Evolutionary conservation across 2,113 vertebrate genomes (phyloP), one percentile per base, ranked within the genome.

Genomic region (Guaruba guarouba): DNA sequence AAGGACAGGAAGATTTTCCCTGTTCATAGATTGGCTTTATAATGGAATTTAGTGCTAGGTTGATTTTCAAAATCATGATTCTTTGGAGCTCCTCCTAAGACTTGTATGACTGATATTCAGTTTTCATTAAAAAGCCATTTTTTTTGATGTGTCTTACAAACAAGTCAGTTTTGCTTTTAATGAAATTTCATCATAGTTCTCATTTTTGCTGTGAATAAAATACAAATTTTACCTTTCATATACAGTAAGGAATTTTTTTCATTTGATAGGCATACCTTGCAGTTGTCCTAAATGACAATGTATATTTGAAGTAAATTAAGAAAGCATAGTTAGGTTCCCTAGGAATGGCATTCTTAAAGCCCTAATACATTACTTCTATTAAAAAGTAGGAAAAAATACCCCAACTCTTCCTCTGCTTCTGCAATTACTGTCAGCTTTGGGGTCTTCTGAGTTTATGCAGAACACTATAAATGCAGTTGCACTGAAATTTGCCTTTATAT

Each of bases 141-240:
- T 44, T 55, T 79, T 81, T 39, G 68, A 70, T 81, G 15, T 13
- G 4, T 64, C 78, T 92, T 68, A 57, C 37, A 79, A 93, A 76
- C 67, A 94, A 97, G 31, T 27, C 25, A 68, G 54, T 92, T 82
- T 93, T 49, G 62, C 59, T 97, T 97, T 95, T 93, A 97, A 95
- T 24, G 35, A 39, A 92, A 91, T 66, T 94, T 96, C 62, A 66
- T 62, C 54, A 19, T 86, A 71, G 31, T 61, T 80, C 33, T 80
- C 33, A 55, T 91, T 95, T 92, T 94, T 97, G 43, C 71, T 71
- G 44, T 95, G 84, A 97, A 92, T 93, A 96, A 96, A 97, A 93
- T 80, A 39, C 28, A 62, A 93, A 76, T 48, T 73, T 96, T 91
- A 86, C 49, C 27, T 96, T 97, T 96, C 61, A 55, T 71, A 54